Evolutionary conservation across 2,113 vertebrate species (phyloP).

Genomic region (Accipiter cooperii): DNA sequence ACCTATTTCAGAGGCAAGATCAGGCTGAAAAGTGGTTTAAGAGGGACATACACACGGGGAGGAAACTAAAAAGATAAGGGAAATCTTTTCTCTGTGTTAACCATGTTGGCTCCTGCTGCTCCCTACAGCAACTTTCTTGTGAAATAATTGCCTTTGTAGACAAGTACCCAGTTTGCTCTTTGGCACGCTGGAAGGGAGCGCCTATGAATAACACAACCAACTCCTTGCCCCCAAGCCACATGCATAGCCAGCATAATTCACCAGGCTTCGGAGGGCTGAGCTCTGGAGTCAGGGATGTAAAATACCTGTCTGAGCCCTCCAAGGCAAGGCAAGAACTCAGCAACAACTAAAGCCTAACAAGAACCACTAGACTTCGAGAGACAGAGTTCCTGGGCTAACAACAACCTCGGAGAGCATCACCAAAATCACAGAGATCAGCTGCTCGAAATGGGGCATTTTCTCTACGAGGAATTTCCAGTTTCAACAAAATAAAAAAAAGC

Average conservation of each 20-base stretch:
- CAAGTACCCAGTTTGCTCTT: slow-evolving; percentile 43
- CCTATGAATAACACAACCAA: slow-evolving; percentile 23
- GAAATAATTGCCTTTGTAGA: slow-evolving; percentile 61
- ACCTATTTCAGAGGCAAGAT: not conserved
- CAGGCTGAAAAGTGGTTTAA: not conserved
- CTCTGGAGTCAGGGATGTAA: slow-evolving; percentile 43
- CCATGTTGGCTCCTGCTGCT: slow-evolving; percentile 25
- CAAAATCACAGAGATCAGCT: not conserved
- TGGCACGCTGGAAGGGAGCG: slow-evolving; percentile 53
- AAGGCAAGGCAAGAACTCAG: not conserved
- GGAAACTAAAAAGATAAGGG: not conserved
- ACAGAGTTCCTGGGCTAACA: not conserved
- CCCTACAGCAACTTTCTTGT: slow-evolving; percentile 54
- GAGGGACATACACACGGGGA: not conserved
- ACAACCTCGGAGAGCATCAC: not conserved
- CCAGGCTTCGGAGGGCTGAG: not conserved
- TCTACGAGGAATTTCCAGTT: not conserved
- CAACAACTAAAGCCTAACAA: not conserved
- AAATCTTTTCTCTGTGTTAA: not conserved
- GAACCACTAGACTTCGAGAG: not conserved
- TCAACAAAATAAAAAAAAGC: not conserved
- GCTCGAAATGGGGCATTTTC: not conserved
- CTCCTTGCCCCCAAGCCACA: slow-evolving; percentile 61
- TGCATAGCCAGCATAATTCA: slow-evolving; percentile 55
- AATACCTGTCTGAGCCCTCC: slow-evolving; percentile 39